Percentiles rank a stretch among this genome's conserved stretches.
These are phyloP conservation scores for Fregetta grallaria DNA, from an alignment of 2,113 vertebrate species.

Conservation along the genomic window DNA sequence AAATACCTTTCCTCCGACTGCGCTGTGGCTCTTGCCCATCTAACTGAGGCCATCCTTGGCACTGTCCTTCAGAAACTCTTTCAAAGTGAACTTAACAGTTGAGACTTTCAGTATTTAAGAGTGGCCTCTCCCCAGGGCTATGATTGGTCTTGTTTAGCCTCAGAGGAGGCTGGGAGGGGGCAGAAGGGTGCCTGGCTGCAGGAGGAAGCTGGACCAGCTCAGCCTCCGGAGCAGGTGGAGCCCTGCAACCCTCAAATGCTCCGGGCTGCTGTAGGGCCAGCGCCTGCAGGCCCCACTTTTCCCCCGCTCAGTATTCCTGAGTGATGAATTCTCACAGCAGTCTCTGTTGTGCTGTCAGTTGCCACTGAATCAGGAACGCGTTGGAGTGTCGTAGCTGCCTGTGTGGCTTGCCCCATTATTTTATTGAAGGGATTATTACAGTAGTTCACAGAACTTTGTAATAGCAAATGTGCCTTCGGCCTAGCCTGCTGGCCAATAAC, in stretches of 20 bases:
- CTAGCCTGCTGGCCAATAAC: background rate
- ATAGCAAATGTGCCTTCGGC: background rate
- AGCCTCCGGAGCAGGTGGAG: background rate
- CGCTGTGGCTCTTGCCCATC: fast-evolving
- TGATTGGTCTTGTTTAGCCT: fast-evolving
- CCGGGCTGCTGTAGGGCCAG: fast-evolving
- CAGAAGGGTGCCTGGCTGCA: background rate
- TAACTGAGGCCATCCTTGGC: background rate
- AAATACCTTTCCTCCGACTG: background rate
- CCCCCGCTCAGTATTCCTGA: background rate
- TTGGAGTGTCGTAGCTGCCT: background rate
- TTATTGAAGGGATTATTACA: background rate
- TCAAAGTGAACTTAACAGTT: background rate
- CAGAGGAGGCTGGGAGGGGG: background rate
- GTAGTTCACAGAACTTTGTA: background rate
- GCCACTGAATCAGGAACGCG: background rate
- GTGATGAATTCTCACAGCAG: background rate
- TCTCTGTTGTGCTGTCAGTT: background rate
- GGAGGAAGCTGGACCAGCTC: background rate
- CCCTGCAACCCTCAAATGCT: background rate
- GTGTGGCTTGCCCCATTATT: background rate
- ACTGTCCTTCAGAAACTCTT: background rate
- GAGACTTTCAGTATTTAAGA: background rate
- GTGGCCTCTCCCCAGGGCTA: background rate
- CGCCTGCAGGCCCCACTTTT: fast-evolving